Conservation (phyloP, 2,888 invertebrate species). For the Ophion ventricosus region DNA sequence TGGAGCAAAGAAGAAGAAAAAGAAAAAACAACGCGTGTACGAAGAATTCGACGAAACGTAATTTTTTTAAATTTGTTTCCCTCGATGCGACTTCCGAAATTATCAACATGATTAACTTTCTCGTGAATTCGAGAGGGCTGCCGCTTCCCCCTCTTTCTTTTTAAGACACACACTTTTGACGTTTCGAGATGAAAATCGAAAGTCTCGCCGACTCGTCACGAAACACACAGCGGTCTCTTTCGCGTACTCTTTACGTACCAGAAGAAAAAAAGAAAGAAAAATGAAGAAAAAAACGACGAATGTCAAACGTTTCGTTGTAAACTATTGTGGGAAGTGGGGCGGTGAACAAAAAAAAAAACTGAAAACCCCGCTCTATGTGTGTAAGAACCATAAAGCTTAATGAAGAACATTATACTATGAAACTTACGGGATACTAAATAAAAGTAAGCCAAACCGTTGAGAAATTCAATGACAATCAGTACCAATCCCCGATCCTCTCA, state of each 20-base stretch:
- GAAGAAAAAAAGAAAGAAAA: conserved; percentile 23
- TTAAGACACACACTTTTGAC: conserved; percentile 12
- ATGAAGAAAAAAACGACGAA: conserved; percentile 33
- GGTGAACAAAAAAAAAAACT: conserved; percentile 67
- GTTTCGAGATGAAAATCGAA: conserved; percentile 44
- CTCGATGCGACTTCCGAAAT: conserved; percentile 58
- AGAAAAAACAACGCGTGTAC: conserved; percentile 23
- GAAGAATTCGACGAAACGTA: conserved; percentile 51
- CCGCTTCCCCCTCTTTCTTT: neutral
- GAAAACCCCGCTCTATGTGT: conserved; percentile 81
- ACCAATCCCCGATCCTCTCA: conserved; percentile 21
- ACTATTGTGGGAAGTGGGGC: conserved; percentile 77
- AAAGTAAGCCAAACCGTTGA: conserved; percentile 83
- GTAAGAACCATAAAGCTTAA: conserved; percentile 83
- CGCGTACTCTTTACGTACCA: conserved; percentile 68
- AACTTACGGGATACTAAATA: conserved; percentile 83
- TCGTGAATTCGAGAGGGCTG: conserved; percentile 23
- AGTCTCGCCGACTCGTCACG: conserved; percentile 53
- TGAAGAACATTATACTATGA: conserved; percentile 83
- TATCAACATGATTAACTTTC: conserved; percentile 41
- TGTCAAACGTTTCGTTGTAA: conserved; percentile 74
- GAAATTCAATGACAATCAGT: conserved; percentile 56
- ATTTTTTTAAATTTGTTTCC: conserved; percentile 28
- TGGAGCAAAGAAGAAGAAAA: conserved; percentile 45
- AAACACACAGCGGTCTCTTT: conserved; percentile 63